These are phyloP conservation scores for Bembecia ichneumoniformis DNA, from an alignment of 2,888 invertebrate genomes.

Conservation along the genomic window DNA sequence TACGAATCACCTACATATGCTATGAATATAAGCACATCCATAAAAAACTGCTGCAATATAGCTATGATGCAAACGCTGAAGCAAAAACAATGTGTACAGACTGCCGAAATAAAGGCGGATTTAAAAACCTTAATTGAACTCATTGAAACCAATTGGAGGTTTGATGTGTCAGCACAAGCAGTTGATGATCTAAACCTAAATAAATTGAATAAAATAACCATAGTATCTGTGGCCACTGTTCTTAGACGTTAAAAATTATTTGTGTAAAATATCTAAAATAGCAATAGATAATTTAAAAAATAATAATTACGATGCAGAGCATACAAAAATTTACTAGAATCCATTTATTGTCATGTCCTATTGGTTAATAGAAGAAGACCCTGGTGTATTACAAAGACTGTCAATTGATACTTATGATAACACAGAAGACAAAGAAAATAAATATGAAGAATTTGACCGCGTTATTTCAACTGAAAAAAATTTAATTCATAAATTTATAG, in stretches of 20 bases:
- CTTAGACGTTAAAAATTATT: slow-evolving; percentile 13
- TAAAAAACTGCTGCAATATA: slow-evolving; percentile 24
- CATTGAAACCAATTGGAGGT: slow-evolving; percentile 5
- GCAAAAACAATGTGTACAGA: slow-evolving; percentile 5
- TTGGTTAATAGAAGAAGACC: neutral
- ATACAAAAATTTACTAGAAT: neutral
- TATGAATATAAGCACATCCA: slow-evolving; percentile 18
- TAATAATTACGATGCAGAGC: neutral
- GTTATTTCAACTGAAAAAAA: neutral
- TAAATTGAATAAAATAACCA: slow-evolving; percentile 11
- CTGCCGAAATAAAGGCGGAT: slow-evolving; percentile 2
- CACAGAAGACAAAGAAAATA: neutral
- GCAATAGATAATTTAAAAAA: neutral
- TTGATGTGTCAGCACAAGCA: slow-evolving; percentile 9
- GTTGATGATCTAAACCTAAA: slow-evolving; percentile 9
- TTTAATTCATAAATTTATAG: no score
- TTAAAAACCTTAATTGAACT: slow-evolving; percentile 3
- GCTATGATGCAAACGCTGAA: slow-evolving; percentile 13
- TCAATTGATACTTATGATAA: neutral
- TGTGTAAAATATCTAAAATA: slow-evolving; percentile 4
- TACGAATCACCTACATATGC: slow-evolving; percentile 18
- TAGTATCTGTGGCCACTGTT: slow-evolving; percentile 12
- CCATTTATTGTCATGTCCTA: neutral
- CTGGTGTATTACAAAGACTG: neutral
- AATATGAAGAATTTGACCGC: neutral